Evolutionary conservation across 2,113 vertebrate species (phyloP).

Genomic region (Scatophagus argus): DNA sequence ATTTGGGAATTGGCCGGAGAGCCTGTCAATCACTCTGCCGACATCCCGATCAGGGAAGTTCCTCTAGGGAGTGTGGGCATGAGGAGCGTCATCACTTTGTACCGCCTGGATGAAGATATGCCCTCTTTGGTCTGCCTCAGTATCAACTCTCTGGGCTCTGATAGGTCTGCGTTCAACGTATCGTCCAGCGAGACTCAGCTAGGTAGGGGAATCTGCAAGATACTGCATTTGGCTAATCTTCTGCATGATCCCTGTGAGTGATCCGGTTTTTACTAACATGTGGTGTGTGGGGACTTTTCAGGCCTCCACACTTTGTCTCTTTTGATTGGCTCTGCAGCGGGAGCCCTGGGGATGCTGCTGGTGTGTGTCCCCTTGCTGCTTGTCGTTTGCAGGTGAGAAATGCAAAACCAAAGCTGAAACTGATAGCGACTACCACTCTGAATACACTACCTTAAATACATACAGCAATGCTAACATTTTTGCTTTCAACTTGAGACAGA

Average conservation of each 20-base stretch:
- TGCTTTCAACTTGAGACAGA: not conserved
- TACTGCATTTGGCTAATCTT: not conserved
- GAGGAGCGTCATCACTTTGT: slow-evolving; percentile 64
- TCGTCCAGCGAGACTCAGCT: slow-evolving; percentile 43
- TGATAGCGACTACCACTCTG: too few species aligned
- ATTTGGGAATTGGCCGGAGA: slow-evolving; percentile 75
- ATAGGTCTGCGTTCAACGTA: slow-evolving; percentile 62
- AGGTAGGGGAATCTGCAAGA: slow-evolving; percentile 34
- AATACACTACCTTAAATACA: not conserved
- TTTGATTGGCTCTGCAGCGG: slow-evolving; percentile 61
- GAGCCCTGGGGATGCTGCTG: slow-evolving; percentile 65
- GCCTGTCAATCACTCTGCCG: slow-evolving; percentile 58
- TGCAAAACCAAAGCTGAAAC: not conserved
- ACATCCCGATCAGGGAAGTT: slow-evolving; percentile 47
- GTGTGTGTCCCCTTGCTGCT: slow-evolving; percentile 64
- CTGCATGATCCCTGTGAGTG: not conserved
- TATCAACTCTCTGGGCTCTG: slow-evolving; percentile 64
- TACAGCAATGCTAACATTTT: too few species aligned
- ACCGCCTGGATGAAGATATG: slow-evolving; percentile 16
- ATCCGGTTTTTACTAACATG: not conserved
- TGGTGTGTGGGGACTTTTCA: slow-evolving; percentile 37
- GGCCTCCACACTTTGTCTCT: slow-evolving; percentile 55
- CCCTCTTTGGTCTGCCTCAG: slow-evolving; percentile 71
- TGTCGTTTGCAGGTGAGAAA: slow-evolving; percentile 62
- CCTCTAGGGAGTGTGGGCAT: slow-evolving; percentile 3